Percentiles rank a stretch among this genome's conserved stretches.
Conservation (phyloP, 2,888 invertebrate genomes). For the Dasypolia templi region DNA sequence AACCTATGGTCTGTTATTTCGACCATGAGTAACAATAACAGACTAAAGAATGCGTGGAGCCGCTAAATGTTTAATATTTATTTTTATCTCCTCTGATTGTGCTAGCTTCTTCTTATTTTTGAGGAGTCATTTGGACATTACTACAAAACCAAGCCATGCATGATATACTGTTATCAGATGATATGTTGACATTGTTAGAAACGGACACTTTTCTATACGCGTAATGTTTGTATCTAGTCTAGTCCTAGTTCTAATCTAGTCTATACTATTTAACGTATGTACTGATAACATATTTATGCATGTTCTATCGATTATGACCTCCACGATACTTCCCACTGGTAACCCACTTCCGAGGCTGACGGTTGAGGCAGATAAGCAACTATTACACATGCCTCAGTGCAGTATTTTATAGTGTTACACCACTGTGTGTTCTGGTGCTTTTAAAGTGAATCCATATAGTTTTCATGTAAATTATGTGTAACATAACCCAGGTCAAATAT, state of each 20-base stretch:
- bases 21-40: slow-evolving; percentile 52
- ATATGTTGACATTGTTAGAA: slow-evolving; percentile 4
- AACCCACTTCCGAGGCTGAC: slow-evolving; percentile 46
- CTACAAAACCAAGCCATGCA: not conserved
- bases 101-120: not conserved
- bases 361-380: slow-evolving; percentile 37
- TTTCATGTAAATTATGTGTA: not conserved
- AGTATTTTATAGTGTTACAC: not conserved
- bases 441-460: not conserved
- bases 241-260: slow-evolving; percentile 12
- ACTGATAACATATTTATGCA: slow-evolving; percentile 36
- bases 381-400: slow-evolving; percentile 9
- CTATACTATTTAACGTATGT: slow-evolving; percentile 20
- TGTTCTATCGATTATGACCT: slow-evolving; percentile 31
- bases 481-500: not conserved
- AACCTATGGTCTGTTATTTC: slow-evolving; percentile 60
- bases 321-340: slow-evolving; percentile 41
- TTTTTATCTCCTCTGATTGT: not conserved
- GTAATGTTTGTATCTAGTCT: not conserved
- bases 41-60: slow-evolving; percentile 54
- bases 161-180: not conserved
- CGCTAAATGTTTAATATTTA: not conserved
- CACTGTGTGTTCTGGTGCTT: not conserved
- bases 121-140: not conserved
- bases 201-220: not conserved